Evolutionary conservation across 2,888 invertebrate species (phyloP).

Genomic region (Mantis religiosa): DNA sequence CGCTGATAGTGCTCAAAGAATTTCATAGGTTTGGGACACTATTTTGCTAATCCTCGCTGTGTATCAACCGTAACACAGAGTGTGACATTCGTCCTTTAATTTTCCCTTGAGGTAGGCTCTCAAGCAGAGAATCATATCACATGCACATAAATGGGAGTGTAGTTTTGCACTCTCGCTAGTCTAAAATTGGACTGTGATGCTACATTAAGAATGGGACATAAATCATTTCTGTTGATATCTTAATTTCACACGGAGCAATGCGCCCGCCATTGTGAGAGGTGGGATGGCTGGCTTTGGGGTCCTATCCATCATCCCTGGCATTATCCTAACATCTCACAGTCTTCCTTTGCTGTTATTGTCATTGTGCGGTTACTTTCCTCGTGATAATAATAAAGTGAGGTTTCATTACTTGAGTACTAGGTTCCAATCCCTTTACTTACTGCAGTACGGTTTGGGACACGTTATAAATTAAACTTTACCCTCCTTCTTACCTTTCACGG

Average conservation of each 20-base stretch:
- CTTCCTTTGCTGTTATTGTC: background rate
- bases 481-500: too few relatives aligned
- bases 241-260: background rate
- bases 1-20: too few relatives aligned
- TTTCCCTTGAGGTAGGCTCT: background rate
- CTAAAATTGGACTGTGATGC: background rate
- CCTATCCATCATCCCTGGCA: background rate
- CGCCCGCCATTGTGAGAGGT: background rate
- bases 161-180: background rate
- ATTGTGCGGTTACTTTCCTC: background rate
- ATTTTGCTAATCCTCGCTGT: too few relatives aligned
- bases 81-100: too few relatives aligned
- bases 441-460: too few relatives aligned
- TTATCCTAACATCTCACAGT: background rate
- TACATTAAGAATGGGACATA: background rate
- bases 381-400: background rate
- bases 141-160: background rate
- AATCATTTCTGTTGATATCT: background rate
- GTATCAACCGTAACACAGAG: too few relatives aligned
- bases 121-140: background rate
- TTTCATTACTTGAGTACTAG: too few relatives aligned
- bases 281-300: background rate
- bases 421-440: too few relatives aligned
- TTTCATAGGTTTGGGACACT: too few relatives aligned
- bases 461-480: too few relatives aligned